These are phyloP conservation scores for Riptortus pedestris DNA, from an alignment of 1,140 invertebrate genomes.

Conservation along the genomic window DNA sequence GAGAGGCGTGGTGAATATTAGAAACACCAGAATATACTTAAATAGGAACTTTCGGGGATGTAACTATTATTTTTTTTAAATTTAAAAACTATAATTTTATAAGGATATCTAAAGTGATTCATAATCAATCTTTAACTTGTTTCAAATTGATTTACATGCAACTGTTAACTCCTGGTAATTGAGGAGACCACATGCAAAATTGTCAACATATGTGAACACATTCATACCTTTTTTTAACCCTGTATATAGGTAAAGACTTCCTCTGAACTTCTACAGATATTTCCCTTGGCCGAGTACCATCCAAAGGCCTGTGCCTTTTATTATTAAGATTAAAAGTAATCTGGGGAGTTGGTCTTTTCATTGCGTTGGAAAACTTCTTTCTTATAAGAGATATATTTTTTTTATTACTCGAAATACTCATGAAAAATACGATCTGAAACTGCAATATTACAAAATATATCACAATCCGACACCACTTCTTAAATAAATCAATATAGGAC, in stretches of 20 bases:
- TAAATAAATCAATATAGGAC: background rate
- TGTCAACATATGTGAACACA: background rate
- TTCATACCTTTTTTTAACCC: constrained; percentile 26
- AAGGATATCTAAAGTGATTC: no score
- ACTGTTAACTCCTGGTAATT: no score
- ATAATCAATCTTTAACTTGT: no score
- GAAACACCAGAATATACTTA: no score
- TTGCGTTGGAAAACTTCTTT: constrained; percentile 2
- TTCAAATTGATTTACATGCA: no score
- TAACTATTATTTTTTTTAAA: no score
- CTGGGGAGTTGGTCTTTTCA: constrained; percentile 20
- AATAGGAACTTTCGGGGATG: no score
- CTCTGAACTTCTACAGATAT: constrained; percentile 19
- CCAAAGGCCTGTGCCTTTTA: constrained; percentile 14
- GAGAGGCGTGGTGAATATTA: no score
- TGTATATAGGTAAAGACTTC: constrained; percentile 22
- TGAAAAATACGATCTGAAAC: background rate
- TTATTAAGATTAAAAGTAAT: constrained; percentile 19
- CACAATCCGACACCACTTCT: background rate
- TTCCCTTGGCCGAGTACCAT: background rate
- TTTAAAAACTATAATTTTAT: no score
- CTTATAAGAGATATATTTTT: constrained; percentile 3
- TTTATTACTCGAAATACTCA: constrained; percentile 7
- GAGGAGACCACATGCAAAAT: no score
- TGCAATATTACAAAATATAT: background rate